Base-by-base conservation (phyloP, 1,140 invertebrate species). In the Micrasema minimum region DNA sequence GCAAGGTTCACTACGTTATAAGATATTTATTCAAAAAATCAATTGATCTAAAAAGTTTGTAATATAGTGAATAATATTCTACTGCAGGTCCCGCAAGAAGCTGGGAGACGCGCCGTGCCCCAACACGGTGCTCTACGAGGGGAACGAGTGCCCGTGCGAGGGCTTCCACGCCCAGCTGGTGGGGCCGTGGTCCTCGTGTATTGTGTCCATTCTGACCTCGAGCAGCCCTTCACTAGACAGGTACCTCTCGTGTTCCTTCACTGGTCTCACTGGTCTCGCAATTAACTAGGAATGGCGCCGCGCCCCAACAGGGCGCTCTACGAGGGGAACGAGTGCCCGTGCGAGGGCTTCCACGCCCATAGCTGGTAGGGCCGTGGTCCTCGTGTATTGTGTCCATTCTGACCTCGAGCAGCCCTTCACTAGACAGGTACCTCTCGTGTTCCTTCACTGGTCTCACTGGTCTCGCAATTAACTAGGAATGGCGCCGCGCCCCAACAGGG, bases 301-400 rank as follows among this genome's bases (percentile, higher is more conserved):
- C 72, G 74, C 64, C 50, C 71, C 10, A 71, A 73, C 38, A 73
- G 68, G 2, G 57, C 73, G 3, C 55, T 75, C 11, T 73, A 73
- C 55, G 74, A 75, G 61, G 74, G 71, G 6, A 68, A 73, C 43
- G 66, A 72, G 20, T 75, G 74, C 38, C 71, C 74, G 12, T 75
- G 74, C 20, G 35, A 55, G 0, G 69, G 57, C 31, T 69, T 71
- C 41, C 65, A 73, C 53, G 71, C 69, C 31, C 71, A 35, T 67
- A 75, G 61, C 57, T 68, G 7, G 48, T 61, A 2, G 71, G 71
- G 0, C n/a, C 51, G 2, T 75, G 74, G 74, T 75, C 74, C 23
- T 55, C 51, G 4, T 75, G 74, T 43, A 70, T 75, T 16, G 46
- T 72, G 22, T 18, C 59, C 4, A 16, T 20, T 37, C 37, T 23